Base-by-base conservation (phyloP, 2,888 invertebrate species). In the Melanophora roralis region DNA sequence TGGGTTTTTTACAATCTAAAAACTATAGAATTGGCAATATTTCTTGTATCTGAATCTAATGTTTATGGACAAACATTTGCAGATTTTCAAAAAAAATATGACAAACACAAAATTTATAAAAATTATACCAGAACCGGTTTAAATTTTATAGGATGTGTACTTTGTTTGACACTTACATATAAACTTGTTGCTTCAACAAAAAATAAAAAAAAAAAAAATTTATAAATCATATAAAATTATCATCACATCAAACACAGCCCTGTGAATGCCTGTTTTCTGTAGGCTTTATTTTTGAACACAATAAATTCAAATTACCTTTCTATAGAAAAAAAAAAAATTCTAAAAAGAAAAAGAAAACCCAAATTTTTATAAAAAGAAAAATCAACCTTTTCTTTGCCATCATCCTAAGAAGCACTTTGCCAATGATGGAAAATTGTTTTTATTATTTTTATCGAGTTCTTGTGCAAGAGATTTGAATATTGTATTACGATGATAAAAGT, bases 211-310 rank as follows among this genome's bases (percentile, higher is more conserved):
- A 6, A 34, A 36, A 65, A 51, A 65, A 34, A 53, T 64, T 16
- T 64, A 53, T 55, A 73, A 64, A 64, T 36, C 19, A 49, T 47
- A 55, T 38, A 38, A 47, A 69, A 59, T 59, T 38, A 47, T 69
- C 27, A 51, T 16, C 21, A 51, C 6, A 47, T 14, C 16, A n/a
- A n/a, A n/a, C n/a, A n/a, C n/a, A n/a, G n/a, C n/a, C n/a, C n/a
- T n/a, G n/a, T n/a, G n/a, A n/a, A n/a, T n/a, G n/a, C n/a, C n/a
- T n/a, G n/a, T n/a, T n/a, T n/a, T n/a, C n/a, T n/a, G n/a, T n/a
- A n/a, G n/a, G n/a, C n/a, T n/a, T n/a, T n/a, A n/a, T n/a, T n/a
- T n/a, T n/a, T n/a, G n/a, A n/a, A n/a, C n/a, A n/a, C n/a, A n/a
- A n/a, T n/a, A n/a, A n/a, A n/a, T n/a, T n/a, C n/a, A n/a, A n/a